Base-by-base conservation (phyloP, 2,888 invertebrate species). In the Cryptocephalus moraei region DNA sequence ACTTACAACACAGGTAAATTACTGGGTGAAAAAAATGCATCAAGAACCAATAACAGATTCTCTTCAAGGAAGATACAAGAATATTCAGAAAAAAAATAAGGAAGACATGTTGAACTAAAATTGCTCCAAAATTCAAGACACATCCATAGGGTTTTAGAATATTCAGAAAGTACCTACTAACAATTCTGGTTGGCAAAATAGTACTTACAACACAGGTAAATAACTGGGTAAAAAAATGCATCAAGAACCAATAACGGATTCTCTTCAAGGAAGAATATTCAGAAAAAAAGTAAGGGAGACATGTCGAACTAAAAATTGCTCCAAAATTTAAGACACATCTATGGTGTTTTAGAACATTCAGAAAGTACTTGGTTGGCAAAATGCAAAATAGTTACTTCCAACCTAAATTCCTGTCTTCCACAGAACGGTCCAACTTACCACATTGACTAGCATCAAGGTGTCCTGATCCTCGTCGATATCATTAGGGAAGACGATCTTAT, bases 371-470 rank as follows among this genome's bases (percentile, higher is more conserved):
- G 22, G 22, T 22, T 4, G 22, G 22, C 22, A 22, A 2, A n/a
- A 22, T 36, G 6, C n/a, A 36, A 36, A 11, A 4, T 36, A 36
- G 36, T 36, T 36, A 2, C n/a, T 36, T 34, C 34, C n/a, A 9
- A 34, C 34, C n/a, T 34, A 34, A 34, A 34, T n/a, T n/a, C n/a
- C n/a, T n/a, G n/a, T n/a, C n/a, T n/a, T n/a, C n/a, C n/a, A n/a
- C n/a, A 6, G 38, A 40, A 39, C 14, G 32, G n/a, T 9, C 41
- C 36, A 36, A 51, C 53, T 53, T 43, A 55, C 55, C 50, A 55
- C 53, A 39, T 46, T 48, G n/a, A 53, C 46, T 14, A 52, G 14
- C 33, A 53, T 43, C 41, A 52, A 14, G 9, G 48, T 49, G 4
- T 47, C 46, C 12, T 47, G 12, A 9, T 36, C 32, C 39, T 52